These are phyloP conservation scores for Tetheella fluctuosa DNA, from an alignment of 2,888 invertebrate genomes.

Conservation along the genomic window DNA sequence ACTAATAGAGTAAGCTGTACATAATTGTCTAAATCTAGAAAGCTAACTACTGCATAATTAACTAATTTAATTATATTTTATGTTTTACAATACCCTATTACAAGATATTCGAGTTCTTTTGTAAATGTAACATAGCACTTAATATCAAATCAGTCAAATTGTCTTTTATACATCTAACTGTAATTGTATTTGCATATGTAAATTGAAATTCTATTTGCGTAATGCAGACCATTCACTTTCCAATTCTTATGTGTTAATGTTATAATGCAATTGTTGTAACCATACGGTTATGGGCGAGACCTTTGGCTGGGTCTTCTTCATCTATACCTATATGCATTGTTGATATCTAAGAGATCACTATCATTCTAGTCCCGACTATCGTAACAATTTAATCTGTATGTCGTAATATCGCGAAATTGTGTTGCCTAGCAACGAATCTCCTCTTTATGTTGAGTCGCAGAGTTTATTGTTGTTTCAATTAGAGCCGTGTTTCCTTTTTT, in stretches of 20 bases:
- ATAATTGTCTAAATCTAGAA: constrained; percentile 1
- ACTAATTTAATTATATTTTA: background rate
- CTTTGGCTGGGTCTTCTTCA: background rate
- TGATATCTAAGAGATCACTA: background rate
- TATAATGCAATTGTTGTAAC: background rate
- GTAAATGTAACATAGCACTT: background rate
- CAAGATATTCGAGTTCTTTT: no score
- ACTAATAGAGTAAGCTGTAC: background rate
- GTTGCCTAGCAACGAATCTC: constrained; percentile 29
- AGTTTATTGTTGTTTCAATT: constrained; percentile 45
- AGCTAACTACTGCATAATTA: background rate
- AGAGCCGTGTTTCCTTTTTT: constrained; percentile 45
- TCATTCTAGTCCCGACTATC: background rate
- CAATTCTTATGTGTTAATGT: background rate
- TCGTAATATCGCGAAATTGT: background rate
- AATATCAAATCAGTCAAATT: background rate
- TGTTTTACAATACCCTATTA: no score
- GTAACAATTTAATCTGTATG: background rate
- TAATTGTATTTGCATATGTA: background rate
- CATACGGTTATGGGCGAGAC: background rate
- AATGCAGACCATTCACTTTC: constrained; percentile 1
- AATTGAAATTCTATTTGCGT: background rate
- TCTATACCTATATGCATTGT: no score
- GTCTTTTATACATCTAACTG: background rate
- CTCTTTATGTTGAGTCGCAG: constrained; percentile 33